Base-by-base conservation (phyloP, 2,797 vertebrate genomes). In the Melanotaenia boesemani region DNA sequence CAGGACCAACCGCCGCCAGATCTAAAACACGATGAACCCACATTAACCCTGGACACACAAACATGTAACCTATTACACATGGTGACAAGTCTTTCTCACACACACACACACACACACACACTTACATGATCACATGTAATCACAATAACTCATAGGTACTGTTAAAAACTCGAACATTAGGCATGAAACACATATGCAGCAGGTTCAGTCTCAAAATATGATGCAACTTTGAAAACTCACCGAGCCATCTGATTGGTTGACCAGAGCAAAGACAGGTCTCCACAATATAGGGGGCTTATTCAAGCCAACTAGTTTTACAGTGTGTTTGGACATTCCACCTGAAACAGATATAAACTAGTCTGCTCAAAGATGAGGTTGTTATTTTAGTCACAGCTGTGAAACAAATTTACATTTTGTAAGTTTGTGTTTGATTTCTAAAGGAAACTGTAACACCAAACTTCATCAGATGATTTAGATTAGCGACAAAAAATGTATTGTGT, bases 1-100 rank as follows among this genome's bases (percentile, higher is more conserved):
- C 59, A 80, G 86, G 46, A 89, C 77, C 75, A 83, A 79, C 79
- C 85, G 87, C 0, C 87, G 72, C 4, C 86, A 87, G 58, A 87
- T 86, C 13, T 88, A 64, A 70, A 41, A 44, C 10, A 10, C 8
- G 12, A 13, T 16, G 34, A 22, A 50, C 26, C 69, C 28, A 61
- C n/a, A 56, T 56, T 18, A 48, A 41, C n/a, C 16, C 22, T 56
- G 32, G 24, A 52, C 15, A 26, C 8, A 50, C 37, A 71, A 63
- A 60, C n/a, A 41, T 54, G 46, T 66, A 69, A 50, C 61, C 65
- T 26, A n/a, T 70, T 37, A 37, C 54, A 46, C 24, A n/a, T 2
- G 37, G 26, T 55, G 41, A 61, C 52, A n/a, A 46, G 22, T n/a
- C 46, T 48, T 18, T 20, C 18, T 58, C 26, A 58, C 57, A 63